Evolutionary conservation across 2,797 vertebrate genomes (phyloP).

Genomic region (Pseudomugil gertrudae): DNA sequence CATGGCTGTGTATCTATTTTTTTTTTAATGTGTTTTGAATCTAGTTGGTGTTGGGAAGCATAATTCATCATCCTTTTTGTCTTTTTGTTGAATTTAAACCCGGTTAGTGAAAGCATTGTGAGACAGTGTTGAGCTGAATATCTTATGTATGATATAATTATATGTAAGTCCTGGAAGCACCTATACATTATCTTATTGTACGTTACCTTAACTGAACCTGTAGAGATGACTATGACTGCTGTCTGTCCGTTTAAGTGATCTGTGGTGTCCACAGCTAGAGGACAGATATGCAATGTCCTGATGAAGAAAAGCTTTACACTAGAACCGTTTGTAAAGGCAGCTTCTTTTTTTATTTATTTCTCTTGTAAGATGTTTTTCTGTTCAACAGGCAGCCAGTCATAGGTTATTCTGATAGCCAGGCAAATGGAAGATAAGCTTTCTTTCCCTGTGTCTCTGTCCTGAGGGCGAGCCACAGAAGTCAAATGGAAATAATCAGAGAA

Average conservation of each 20-base stretch:
- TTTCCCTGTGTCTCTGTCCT: not conserved
- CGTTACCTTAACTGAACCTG: not conserved
- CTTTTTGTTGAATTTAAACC: not conserved
- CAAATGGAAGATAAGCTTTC: not conserved
- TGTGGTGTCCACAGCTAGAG: not conserved
- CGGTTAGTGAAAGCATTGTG: not conserved
- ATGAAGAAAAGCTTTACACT: not conserved
- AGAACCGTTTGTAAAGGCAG: not conserved
- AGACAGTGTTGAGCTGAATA: no score
- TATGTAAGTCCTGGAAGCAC: not conserved
- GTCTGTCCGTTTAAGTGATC: not conserved
- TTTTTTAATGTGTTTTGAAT: not conserved
- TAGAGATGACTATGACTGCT: not conserved
- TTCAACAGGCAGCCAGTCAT: not conserved
- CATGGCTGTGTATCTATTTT: not conserved
- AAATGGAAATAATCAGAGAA: not conserved
- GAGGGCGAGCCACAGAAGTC: not conserved
- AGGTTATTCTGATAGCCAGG: not conserved
- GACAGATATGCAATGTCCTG: not conserved
- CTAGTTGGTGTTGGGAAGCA: slow-evolving; percentile 11
- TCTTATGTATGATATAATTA: not conserved
- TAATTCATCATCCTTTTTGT: not conserved
- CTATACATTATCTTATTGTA: not conserved
- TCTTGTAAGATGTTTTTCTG: no score
- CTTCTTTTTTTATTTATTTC: no score